Percentiles rank a stretch among this genome's conserved stretches.
Evolutionary conservation across 2,888 invertebrate species (phyloP).

Genomic region (Drosophila bunnanda): DNA sequence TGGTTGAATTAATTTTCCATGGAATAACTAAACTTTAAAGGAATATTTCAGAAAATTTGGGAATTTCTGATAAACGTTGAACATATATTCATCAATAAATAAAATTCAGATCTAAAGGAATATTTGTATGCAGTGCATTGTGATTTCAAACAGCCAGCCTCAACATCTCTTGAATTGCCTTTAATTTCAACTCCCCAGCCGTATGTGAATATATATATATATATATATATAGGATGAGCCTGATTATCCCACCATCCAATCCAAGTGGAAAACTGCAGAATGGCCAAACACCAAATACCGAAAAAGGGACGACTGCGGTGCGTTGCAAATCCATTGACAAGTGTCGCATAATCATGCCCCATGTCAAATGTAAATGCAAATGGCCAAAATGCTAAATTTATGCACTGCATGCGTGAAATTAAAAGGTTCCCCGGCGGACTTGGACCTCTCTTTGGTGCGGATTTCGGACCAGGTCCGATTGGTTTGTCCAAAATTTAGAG

Average conservation of each 20-base stretch:
- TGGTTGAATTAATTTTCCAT: background rate
- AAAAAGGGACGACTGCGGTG: conserved; percentile 19
- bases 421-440: conserved; percentile 58
- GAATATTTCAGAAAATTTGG: background rate
- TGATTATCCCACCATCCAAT: conserved; percentile 8
- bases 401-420: conserved; percentile 69
- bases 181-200: conserved; percentile 11
- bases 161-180: conserved; percentile 1
- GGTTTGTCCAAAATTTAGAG: conserved; percentile 33
- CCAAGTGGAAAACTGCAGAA: conserved; percentile 22
- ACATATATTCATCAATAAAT: conserved; percentile 4
- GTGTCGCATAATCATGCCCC: conserved; percentile 69
- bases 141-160: background rate
- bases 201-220: background rate
- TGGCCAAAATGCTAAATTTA: conserved; percentile 60
- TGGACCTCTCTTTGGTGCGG: conserved; percentile 10
- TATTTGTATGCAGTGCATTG: background rate
- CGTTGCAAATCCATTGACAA: conserved; percentile 61
- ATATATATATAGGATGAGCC: background rate
- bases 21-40: conserved; percentile 9
- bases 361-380: conserved; percentile 47
- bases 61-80: background rate
- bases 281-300: conserved; percentile 17
- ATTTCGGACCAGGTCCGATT: conserved; percentile 12
- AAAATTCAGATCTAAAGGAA: background rate